Evolutionary conservation across 2,888 invertebrate species (phyloP), one percentile per base, ranked within the genome.

Genomic region (Thymelicus lineola): DNA sequence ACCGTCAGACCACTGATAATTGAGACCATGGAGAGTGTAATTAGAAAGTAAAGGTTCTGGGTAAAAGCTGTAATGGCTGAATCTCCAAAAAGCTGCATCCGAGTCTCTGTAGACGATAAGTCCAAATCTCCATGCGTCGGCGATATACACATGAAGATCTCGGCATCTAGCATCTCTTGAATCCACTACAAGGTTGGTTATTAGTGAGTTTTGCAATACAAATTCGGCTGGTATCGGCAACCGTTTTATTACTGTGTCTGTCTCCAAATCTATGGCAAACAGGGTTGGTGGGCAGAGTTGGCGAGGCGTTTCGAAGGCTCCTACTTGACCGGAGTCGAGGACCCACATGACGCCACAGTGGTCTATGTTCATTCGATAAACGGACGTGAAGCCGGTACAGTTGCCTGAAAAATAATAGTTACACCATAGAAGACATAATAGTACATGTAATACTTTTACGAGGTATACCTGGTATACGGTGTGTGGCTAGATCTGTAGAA

Each of bases 1-100:
- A 0, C 97, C 97, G 77, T 97, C 97, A 3, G 96, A 94, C 97
- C 97, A 97, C 78, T 97, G 96, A 80, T 96, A 97, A 76, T 96
- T 96, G 9, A 97, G 80, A 14, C 96, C 96, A 74, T 96, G 96
- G 7, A 97, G 84, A 71, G 96, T 96, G 80, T 97, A 97, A 78
- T 96, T 95, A 1, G 97, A 95, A 1, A 96, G 94, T 10, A 97
- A 82, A 0, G 97, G 97, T 81, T 97, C 96, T 0, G 97, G 96
- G 78, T 94, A 95, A 89, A 95, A 97, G 53, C 91, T 95, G 82
- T 85, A 97, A 95, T 92, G 97, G 94, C 77, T 96, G 94, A 75
- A 97, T 85, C 82, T 86, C 95, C 96, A 97, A 71, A 96, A 95
- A 1, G 91, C 86, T 70, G 94, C 90, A 66, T 95, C 94, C 70